Percentiles rank a stretch among this genome's conserved stretches.
phyloP scores from a whole-genome alignment of 2,113 vertebrate genomes.

The Apus apus region DNA sequence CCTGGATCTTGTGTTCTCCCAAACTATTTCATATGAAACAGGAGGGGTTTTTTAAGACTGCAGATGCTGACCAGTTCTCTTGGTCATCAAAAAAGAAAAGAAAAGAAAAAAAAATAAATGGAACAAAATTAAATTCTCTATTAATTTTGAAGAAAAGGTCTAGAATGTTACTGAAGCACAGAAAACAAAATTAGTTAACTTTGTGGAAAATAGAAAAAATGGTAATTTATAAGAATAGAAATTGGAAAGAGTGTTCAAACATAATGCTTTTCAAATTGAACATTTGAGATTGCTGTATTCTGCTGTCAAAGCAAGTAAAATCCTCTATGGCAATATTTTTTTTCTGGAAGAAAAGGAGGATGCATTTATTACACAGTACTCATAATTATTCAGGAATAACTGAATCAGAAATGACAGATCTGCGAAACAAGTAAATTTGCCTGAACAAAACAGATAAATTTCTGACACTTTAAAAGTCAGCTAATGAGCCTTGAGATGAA shows the following conservation, averaged over 20 bases:
- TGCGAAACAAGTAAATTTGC: background rate
- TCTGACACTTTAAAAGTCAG: conserved; percentile 2
- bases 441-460: background rate
- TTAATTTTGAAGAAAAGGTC: background rate
- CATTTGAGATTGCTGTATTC: background rate
- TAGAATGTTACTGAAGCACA: background rate
- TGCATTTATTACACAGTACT: background rate
- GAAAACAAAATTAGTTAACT: background rate
- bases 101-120: background rate
- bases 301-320: background rate
- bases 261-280: background rate
- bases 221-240: background rate
- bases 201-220: background rate
- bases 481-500: background rate
- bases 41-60: background rate
- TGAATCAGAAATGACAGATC: conserved; percentile 10
- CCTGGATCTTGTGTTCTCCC: background rate
- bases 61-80: background rate
- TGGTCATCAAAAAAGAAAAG: background rate
- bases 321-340: background rate
- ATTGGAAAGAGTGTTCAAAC: background rate
- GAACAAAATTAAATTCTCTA: background rate
- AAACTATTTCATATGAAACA: background rate
- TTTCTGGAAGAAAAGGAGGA: background rate
- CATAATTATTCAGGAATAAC: background rate